phyloP scores from a whole-genome alignment of 2,888 invertebrate species.

The Prenolepis imparis region DNA sequence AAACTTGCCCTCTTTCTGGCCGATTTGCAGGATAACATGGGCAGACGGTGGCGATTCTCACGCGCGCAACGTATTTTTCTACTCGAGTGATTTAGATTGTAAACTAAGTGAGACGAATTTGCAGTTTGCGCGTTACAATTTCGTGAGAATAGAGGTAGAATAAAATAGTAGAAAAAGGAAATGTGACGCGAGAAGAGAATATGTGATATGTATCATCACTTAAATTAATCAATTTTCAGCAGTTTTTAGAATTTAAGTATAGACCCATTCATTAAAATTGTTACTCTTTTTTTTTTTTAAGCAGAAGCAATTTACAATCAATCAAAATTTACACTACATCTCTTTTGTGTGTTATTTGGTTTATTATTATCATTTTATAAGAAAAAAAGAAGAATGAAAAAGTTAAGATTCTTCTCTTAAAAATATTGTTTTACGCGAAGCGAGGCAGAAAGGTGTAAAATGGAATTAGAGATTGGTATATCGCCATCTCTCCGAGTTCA shows the following conservation, averaged over 20 bases:
- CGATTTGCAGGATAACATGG: conserved; percentile 69
- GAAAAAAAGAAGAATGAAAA: background rate
- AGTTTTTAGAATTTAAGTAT: background rate
- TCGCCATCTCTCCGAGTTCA: conserved; percentile 48
- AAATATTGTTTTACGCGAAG: conserved; percentile 14
- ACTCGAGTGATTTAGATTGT: conserved; percentile 27
- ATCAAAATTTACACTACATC: background rate
- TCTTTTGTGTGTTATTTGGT: background rate
- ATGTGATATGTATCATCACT: background rate
- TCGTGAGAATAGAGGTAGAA: conserved; percentile 13
- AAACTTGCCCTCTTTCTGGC: conserved; percentile 67
- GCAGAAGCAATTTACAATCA: background rate
- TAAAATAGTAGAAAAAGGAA: background rate
- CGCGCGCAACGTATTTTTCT: conserved; percentile 51
- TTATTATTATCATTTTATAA: background rate
- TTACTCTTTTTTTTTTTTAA: background rate
- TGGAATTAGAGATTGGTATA: conserved; percentile 67
- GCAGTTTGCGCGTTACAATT: conserved; percentile 26
- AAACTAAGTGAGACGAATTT: conserved; percentile 26
- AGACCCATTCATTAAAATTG: background rate
- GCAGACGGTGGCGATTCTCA: conserved; percentile 73
- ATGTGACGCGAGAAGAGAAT: background rate
- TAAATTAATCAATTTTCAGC: background rate
- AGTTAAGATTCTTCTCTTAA: background rate
- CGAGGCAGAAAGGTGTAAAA: conserved; percentile 54